Conservation (phyloP, 2,797 vertebrate species). For the Hoplostethus mediterraneus region DNA sequence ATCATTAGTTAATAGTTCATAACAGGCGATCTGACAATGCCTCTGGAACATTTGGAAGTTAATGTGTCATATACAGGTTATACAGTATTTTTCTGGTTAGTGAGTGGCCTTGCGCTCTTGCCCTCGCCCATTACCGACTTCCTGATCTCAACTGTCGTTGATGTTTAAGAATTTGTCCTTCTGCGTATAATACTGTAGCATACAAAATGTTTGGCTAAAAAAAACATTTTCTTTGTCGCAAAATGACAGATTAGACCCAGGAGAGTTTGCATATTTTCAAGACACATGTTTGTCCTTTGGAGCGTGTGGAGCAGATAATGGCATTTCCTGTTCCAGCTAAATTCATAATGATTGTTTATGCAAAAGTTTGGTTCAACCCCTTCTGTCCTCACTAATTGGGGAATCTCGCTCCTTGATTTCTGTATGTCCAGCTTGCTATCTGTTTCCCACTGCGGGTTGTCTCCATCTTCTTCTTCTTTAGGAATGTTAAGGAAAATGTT, state of each 20-base stretch:
- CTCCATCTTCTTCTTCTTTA: slow-evolving; percentile 32
- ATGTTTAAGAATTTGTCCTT: slow-evolving; percentile 9
- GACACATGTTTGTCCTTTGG: slow-evolving; percentile 44
- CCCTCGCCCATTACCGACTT: neutral
- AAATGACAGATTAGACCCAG: slow-evolving; percentile 35
- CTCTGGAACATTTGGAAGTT: slow-evolving; percentile 28
- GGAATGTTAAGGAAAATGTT: slow-evolving; percentile 23
- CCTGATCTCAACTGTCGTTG: slow-evolving; percentile 11
- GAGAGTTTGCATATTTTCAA: slow-evolving; percentile 29
- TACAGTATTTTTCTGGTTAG: slow-evolving; percentile 42
- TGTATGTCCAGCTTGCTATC: slow-evolving; percentile 27
- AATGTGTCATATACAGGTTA: slow-evolving; percentile 47
- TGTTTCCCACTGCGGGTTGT: slow-evolving; percentile 35
- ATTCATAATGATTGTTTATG: slow-evolving; percentile 74
- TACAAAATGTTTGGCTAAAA: neutral
- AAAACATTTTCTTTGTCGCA: slow-evolving; percentile 24
- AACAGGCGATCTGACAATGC: slow-evolving; percentile 9
- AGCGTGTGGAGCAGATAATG: slow-evolving; percentile 52
- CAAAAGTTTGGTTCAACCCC: slow-evolving; percentile 53
- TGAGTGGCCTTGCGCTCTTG: slow-evolving; percentile 12
- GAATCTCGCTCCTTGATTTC: slow-evolving; percentile 27
- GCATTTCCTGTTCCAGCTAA: slow-evolving; percentile 77
- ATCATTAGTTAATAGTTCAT: slow-evolving; percentile 26
- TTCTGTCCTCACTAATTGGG: slow-evolving; percentile 63
- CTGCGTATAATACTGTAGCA: slow-evolving; percentile 1